Evolutionary conservation across 1,140 invertebrate species (phyloP).

Genomic region (Dryas iulia): DNA sequence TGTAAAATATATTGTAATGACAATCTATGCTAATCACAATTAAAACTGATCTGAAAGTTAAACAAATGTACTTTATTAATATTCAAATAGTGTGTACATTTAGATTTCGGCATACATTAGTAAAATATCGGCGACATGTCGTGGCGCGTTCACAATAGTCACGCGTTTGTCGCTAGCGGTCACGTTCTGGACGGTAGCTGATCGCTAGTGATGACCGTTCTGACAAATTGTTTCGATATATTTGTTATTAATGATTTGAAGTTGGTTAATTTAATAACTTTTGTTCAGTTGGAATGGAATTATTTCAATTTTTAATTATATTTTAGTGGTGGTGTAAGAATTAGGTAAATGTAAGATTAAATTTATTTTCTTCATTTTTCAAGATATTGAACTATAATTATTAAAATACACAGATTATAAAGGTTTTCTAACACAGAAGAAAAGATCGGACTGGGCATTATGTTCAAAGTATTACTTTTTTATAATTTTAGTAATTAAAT

Average conservation of each 20-base stretch:
- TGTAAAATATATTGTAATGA: not conserved
- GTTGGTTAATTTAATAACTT: too few species aligned
- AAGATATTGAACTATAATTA: too few species aligned
- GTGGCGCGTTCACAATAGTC: conserved; percentile 55
- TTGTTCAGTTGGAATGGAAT: too few species aligned
- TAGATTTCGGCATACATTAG: conserved; percentile 1
- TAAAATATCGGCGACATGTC: conserved; percentile 38
- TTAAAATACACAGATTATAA: too few species aligned
- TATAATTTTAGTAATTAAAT: too few species aligned
- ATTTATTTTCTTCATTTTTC: too few species aligned
- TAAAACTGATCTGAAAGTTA: not conserved
- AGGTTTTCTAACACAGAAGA: too few species aligned
- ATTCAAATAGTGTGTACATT: not conserved
- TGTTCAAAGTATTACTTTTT: too few species aligned
- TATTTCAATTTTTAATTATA: not conserved
- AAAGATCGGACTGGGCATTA: too few species aligned
- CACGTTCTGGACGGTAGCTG: conserved; percentile 68
- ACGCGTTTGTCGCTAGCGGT: conserved; percentile 68
- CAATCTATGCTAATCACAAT: not conserved
- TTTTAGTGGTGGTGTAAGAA: too few species aligned
- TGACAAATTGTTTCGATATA: conserved; percentile 28
- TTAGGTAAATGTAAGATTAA: too few species aligned
- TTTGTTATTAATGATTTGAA: not conserved
- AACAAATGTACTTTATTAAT: not conserved
- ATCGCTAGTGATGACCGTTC: conserved; percentile 39